Evolutionary conservation across 1,140 invertebrate species (phyloP).

Genomic region (Orius insidiosus): DNA sequence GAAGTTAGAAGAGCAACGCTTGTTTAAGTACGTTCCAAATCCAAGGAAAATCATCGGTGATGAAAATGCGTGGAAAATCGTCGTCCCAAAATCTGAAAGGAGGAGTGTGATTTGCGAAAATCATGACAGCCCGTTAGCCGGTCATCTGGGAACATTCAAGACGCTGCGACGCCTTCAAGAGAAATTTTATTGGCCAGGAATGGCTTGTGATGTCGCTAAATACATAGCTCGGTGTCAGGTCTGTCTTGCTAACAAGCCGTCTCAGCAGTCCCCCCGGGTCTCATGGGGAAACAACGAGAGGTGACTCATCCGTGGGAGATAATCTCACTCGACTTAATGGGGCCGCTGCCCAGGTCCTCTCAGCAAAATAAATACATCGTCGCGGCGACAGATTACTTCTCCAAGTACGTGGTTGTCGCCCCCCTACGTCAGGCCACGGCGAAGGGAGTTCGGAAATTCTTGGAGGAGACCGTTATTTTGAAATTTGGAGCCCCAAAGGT

Average conservation of each 20-base stretch:
- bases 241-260: slow-evolving; percentile 12
- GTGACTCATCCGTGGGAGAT: slow-evolving; percentile 7
- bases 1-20: neutral
- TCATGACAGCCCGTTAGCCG: slow-evolving; percentile 22
- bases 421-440: slow-evolving; percentile 21
- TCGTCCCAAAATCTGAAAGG: slow-evolving; percentile 18
- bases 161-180: slow-evolving; percentile 20
- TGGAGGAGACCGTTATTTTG: slow-evolving; percentile 2
- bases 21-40: neutral
- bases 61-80: slow-evolving; percentile 20
- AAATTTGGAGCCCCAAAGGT: slow-evolving; percentile 7
- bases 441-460: neutral
- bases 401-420: slow-evolving; percentile 24
- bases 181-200: slow-evolving; percentile 14
- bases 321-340: slow-evolving; percentile 26
- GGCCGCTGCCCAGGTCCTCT: slow-evolving; percentile 24
- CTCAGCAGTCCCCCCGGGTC: neutral
- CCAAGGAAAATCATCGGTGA: neutral
- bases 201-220: slow-evolving; percentile 12
- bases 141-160: slow-evolving; percentile 24
- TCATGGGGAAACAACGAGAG: slow-evolving; percentile 2
- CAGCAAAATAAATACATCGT: slow-evolving; percentile 22
- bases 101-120: slow-evolving; percentile 17
- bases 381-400: slow-evolving; percentile 25
- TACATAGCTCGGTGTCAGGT: slow-evolving; percentile 18